Base-by-base conservation (phyloP, 2,113 vertebrate species). In the Nyctereutes procyonoides region DNA sequence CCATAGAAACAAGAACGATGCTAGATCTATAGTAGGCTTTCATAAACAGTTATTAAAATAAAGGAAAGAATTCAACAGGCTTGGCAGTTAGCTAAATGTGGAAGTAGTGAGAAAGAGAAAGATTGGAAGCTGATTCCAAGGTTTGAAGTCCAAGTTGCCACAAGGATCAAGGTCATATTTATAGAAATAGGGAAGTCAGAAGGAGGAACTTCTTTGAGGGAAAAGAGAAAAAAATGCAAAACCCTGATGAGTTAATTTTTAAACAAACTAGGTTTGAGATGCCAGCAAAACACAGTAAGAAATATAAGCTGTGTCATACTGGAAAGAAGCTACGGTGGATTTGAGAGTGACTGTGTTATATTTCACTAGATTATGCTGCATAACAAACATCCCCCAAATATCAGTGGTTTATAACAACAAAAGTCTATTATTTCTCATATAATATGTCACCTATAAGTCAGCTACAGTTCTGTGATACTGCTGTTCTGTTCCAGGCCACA, bases 161-260 rank as follows among this genome's bases (percentile, higher is more conserved):
- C 56, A 65, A 79, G 85, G 60, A 96, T 96, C 84, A 62, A 96
- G 91, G 93, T 96, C 88, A 95, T 94, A 96, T 97, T 98, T 96
- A 97, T 93, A 98, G 97, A 96, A 98, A 96, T 93, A 96, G 81
- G 94, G 96, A 98, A 97, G 95, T 95, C 19, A 77, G 62, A 97
- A 97, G 81, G 71, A 98, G 90, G 88, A 97, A 97, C 84, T 88
- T 95, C 55, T 97, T 82, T 60, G 79, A 95, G n/a, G 28, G 26
- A 65, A 89, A 92, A 91, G 48, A 35, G 65, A 92, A 93, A 96
- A 92, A 48, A 81, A 32, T 35, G 76, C 83, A 96, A 93, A 95
- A 76, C 12, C 26, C 80, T n/a, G 26, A 93, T 88, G 38, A 95
- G 93, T 96, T 97, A 98, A 95, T 96, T 96, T 97, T 98, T 97